Evolutionary conservation across 2,888 invertebrate genomes (phyloP).

Genomic region (Laothoe populi): DNA sequence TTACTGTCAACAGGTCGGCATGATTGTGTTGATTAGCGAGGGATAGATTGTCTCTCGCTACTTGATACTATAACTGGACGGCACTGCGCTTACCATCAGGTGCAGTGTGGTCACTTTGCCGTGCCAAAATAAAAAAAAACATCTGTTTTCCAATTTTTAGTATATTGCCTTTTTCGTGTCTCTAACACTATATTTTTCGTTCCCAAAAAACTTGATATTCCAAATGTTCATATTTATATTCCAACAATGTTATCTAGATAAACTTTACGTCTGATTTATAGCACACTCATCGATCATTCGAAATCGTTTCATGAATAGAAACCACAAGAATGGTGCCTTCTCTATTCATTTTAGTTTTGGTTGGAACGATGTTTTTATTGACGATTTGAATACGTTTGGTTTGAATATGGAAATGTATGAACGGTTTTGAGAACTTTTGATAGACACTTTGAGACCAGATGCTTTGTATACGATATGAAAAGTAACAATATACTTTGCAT

Average conservation of each 20-base stretch:
- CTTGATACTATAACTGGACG: no score
- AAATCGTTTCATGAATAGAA: constrained; percentile 22
- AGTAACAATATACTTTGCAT: no score
- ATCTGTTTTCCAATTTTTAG: no score
- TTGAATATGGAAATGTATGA: not conserved
- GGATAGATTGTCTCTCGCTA: no score
- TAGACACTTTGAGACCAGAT: not conserved
- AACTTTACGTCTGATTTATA: constrained; percentile 13
- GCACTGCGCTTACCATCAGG: no score
- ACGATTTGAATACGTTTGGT: constrained; percentile 16
- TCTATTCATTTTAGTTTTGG: not conserved
- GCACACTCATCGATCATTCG: constrained; percentile 6
- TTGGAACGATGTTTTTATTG: constrained; percentile 2
- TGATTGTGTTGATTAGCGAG: no score
- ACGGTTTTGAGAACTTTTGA: not conserved
- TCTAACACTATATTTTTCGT: not conserved
- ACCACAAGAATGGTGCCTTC: constrained; percentile 6
- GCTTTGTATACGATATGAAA: not conserved
- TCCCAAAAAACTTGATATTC: constrained; percentile 1
- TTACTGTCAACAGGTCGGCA: no score
- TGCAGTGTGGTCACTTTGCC: no score
- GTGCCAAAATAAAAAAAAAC: no score
- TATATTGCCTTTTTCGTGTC: no score
- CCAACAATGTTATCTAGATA: constrained; percentile 19
- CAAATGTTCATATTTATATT: constrained; percentile 14